These are phyloP conservation scores for Oscheius myriophilus DNA, from an alignment of 2,888 invertebrate genomes.

Conservation along the genomic window DNA sequence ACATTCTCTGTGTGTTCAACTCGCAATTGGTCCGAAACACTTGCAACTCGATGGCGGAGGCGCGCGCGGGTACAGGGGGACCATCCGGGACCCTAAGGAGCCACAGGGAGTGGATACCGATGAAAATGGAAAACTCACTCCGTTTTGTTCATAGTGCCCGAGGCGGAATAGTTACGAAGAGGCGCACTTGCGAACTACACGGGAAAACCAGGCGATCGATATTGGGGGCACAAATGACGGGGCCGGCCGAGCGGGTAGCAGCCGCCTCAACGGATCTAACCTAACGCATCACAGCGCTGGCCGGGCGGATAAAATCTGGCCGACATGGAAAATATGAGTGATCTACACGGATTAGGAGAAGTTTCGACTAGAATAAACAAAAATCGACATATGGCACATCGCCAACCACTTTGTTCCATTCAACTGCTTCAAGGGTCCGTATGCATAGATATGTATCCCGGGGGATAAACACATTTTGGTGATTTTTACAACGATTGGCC, in stretches of 20 bases:
- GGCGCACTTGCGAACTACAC: slow-evolving; percentile 21
- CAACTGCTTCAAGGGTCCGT: no score
- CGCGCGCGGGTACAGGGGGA: neutral
- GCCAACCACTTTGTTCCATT: no score
- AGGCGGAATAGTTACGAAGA: slow-evolving; percentile 3
- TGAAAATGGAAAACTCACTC: slow-evolving; percentile 27
- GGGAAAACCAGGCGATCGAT: slow-evolving; percentile 33
- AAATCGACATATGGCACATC: no score
- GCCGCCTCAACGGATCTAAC: slow-evolving; percentile 20
- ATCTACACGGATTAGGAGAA: no score
- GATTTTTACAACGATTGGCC: no score
- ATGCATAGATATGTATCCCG: no score
- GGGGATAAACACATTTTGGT: no score
- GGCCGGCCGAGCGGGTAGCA: slow-evolving; percentile 20
- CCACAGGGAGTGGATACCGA: neutral
- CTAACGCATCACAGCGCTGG: neutral
- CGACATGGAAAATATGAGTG: no score
- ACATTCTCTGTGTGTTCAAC: slow-evolving; percentile 10
- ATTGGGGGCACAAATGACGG: slow-evolving; percentile 28
- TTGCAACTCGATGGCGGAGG: neutral
- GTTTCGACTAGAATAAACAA: no score
- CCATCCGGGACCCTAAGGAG: neutral
- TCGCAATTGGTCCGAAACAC: slow-evolving; percentile 8
- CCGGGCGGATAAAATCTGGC: no score
- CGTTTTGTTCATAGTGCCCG: slow-evolving; percentile 31